Percentiles rank a stretch among this genome's conserved stretches.
phyloP scores from a whole-genome alignment of 2,888 invertebrate species.

The Steinernema carpocapsae region DNA sequence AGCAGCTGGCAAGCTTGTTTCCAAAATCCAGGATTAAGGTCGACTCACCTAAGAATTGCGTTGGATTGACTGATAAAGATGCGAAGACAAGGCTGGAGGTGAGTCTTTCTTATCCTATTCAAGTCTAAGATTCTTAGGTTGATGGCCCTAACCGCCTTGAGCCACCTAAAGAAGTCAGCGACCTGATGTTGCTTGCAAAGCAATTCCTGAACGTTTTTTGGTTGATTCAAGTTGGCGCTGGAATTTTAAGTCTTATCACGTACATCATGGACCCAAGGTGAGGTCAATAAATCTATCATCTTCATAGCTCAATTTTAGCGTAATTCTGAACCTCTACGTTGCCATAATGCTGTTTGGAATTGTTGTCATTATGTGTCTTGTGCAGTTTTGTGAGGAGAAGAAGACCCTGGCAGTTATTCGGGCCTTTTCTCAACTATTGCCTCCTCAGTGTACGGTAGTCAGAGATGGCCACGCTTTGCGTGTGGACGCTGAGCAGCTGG shows the following conservation, averaged over 20 bases:
- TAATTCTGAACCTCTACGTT: constrained; percentile 55
- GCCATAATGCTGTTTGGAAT: constrained; percentile 58
- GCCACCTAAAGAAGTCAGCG: constrained; percentile 49
- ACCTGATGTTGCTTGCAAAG: constrained; percentile 45
- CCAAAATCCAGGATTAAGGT: constrained; percentile 35
- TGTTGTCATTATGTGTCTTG: constrained; percentile 59
- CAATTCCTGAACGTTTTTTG: constrained; percentile 52
- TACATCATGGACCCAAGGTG: constrained; percentile 41
- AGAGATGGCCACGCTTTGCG: constrained; percentile 47
- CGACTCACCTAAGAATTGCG: constrained; percentile 13
- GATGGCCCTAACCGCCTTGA: constrained; percentile 54
- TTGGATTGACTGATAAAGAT: constrained; percentile 19
- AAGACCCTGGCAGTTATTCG: constrained; percentile 54
- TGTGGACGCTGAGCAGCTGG: constrained; percentile 51
- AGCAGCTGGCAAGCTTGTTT: constrained; percentile 28
- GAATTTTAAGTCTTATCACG: constrained; percentile 39
- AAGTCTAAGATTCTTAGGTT: constrained; percentile 34
- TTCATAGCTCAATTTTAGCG: constrained; percentile 39
- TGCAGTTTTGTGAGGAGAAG: constrained; percentile 58
- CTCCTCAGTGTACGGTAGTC: constrained; percentile 49
- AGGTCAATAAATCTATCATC: neutral
- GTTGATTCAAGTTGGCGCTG: constrained; percentile 48
- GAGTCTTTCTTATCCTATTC: neutral
- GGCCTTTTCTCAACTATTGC: constrained; percentile 51
- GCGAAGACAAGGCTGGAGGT: constrained; percentile 31